Evolutionary conservation across 2,797 vertebrate species (phyloP), one percentile per base, ranked within the genome.

Genomic region (Cyprinodon diabolis): DNA sequence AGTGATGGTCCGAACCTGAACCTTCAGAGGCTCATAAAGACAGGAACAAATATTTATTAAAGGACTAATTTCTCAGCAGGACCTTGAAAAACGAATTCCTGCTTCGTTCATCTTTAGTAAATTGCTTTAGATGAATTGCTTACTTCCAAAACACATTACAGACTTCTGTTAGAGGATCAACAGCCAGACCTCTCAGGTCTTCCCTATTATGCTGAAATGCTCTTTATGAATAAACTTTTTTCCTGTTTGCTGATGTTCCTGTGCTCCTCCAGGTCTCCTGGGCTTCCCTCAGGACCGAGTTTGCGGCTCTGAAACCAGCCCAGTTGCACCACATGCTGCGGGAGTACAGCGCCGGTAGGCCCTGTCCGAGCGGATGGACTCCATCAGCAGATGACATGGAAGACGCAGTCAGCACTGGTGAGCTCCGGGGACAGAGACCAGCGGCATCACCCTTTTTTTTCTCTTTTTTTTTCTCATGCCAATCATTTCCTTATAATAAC

Each of bases 271-370:
- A 95, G 95, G 90, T 92, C 0, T 93, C 93, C 45, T 96, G 95
- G 95, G 15, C 83, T 0, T 93, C 90, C 62, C 92, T 96, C 74
- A 88, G 93, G 84, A 43, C 74, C 0, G 95, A 95, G 84, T 96
- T 94, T 54, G 48, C 89, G 0, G 87, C 94, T 25, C 86, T 96
- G 74, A 95, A 93, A 57, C 74, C 94, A 0, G 93, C 94, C 6
- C 95, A 96, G 89, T 91, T 96, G 45, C 94, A 96, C 81, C 94
- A 96, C 89, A 94, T 95, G 94, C 79, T 96, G 79, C 89, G 90
- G 51, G 94, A 94, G 76, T 96, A 96, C 84, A 90, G 69, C 85
- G 86, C 84, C 0, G 90, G 85, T 12, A 91, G 84, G 69, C 11
- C 78, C 15, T 89, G 89, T 66, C 94, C 93, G 40, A 11, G 76